These are phyloP conservation scores for Acanthopleura granulata DNA, from an alignment of 2,888 invertebrate species.

Conservation along the genomic window DNA sequence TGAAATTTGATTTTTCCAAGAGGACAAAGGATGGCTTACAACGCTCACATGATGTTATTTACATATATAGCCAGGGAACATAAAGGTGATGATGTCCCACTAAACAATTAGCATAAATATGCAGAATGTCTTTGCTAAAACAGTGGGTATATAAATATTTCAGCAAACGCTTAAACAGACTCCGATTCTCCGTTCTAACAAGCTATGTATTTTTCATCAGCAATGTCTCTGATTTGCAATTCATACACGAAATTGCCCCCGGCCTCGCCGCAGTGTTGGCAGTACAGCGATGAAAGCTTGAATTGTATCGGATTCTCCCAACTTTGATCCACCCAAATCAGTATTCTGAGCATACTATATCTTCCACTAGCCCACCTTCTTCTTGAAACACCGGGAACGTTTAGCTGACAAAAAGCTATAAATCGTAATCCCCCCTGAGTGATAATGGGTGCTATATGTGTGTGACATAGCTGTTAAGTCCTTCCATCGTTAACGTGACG, in stretches of 20 bases:
- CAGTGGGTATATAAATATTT: background rate
- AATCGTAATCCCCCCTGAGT: too few species aligned
- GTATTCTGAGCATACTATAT: too few species aligned
- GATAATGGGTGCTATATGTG: too few species aligned
- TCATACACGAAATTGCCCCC: background rate
- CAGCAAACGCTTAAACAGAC: background rate
- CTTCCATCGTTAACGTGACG: too few species aligned
- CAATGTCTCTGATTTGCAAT: background rate
- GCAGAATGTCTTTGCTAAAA: background rate
- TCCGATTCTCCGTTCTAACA: background rate
- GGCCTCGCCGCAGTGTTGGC: background rate
- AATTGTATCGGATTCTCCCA: background rate
- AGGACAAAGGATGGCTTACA: background rate
- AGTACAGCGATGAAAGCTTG: background rate
- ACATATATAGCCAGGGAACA: background rate
- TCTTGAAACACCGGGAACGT: too few species aligned
- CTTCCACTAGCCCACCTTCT: too few species aligned
- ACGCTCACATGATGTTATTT: background rate
- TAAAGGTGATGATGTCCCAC: background rate
- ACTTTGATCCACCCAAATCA: too few species aligned
- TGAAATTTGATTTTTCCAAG: background rate
- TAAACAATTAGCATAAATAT: constrained; percentile 2
- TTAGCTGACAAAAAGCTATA: too few species aligned
- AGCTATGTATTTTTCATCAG: background rate
- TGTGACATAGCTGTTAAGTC: too few species aligned